These are phyloP conservation scores for Ibidorhyncha struthersii DNA, from an alignment of 2,113 vertebrate species.

Conservation along the genomic window DNA sequence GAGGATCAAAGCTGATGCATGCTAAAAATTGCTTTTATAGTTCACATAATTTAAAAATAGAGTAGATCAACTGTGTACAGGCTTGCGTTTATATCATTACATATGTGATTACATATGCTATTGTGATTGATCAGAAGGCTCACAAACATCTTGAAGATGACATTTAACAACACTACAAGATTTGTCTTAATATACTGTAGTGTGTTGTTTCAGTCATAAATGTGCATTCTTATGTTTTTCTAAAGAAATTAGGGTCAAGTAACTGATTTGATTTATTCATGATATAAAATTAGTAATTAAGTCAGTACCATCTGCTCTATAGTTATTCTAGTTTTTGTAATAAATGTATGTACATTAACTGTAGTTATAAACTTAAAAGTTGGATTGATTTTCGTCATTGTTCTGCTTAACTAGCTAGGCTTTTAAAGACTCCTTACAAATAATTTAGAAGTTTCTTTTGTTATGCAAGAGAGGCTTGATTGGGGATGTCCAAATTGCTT, in stretches of 20 bases:
- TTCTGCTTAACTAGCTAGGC: not conserved
- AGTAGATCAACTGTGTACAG: not conserved
- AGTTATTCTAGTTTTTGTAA: not conserved
- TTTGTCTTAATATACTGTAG: not conserved
- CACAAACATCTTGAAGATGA: not conserved
- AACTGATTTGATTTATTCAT: not conserved
- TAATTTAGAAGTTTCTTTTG: not conserved
- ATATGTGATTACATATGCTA: not conserved
- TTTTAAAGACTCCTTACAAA: not conserved
- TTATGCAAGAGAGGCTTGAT: not conserved
- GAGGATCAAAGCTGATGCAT: not conserved
- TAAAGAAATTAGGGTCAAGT: not conserved
- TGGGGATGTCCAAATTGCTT: not conserved
- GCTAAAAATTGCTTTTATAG: not conserved
- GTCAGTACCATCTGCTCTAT: not conserved
- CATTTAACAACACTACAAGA: not conserved
- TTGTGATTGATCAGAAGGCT: not conserved
- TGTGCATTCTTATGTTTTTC: not conserved
- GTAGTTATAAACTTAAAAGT: not conserved
- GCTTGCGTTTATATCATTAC: not conserved
- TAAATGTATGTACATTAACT: not conserved
- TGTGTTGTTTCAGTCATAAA: not conserved
- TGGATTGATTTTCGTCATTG: not conserved
- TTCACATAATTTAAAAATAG: not conserved
- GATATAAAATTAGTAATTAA: not conserved